Evolutionary conservation across 2,113 vertebrate species (phyloP).

Genomic region (Pagrus major): DNA sequence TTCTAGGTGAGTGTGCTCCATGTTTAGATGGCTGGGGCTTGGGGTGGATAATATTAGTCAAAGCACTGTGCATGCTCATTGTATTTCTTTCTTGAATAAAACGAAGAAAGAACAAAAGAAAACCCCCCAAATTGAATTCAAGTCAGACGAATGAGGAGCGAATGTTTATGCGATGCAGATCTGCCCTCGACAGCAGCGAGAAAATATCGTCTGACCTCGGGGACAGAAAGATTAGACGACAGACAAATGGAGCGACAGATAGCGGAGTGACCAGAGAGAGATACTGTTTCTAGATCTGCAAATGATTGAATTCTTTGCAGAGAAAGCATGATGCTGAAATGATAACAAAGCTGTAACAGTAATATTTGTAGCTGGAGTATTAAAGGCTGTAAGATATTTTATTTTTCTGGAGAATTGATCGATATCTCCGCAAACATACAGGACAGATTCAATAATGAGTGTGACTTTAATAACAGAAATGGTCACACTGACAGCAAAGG

Average conservation of each 20-base stretch:
- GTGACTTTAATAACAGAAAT: background rate
- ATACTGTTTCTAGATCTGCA: background rate
- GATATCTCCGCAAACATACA: too few species aligned
- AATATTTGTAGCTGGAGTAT: background rate
- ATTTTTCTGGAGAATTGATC: background rate
- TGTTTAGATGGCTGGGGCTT: too few species aligned
- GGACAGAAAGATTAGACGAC: background rate
- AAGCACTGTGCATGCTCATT: too few species aligned
- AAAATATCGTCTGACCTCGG: background rate
- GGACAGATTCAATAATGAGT: background rate
- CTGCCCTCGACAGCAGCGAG: background rate
- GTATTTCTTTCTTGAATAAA: too few species aligned
- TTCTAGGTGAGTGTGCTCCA: too few species aligned
- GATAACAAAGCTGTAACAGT: background rate
- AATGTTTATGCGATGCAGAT: background rate
- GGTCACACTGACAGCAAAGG: background rate
- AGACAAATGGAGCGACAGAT: background rate
- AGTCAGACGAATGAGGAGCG: background rate
- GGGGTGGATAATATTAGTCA: too few species aligned
- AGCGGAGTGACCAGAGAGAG: background rate
- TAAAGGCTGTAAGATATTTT: background rate
- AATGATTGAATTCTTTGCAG: background rate
- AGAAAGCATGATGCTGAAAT: background rate
- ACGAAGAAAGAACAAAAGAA: too few species aligned
- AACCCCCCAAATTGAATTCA: background rate